Evolutionary conservation across 1,140 invertebrate genomes (phyloP).

Genomic region (Eulimnadia texana): DNA sequence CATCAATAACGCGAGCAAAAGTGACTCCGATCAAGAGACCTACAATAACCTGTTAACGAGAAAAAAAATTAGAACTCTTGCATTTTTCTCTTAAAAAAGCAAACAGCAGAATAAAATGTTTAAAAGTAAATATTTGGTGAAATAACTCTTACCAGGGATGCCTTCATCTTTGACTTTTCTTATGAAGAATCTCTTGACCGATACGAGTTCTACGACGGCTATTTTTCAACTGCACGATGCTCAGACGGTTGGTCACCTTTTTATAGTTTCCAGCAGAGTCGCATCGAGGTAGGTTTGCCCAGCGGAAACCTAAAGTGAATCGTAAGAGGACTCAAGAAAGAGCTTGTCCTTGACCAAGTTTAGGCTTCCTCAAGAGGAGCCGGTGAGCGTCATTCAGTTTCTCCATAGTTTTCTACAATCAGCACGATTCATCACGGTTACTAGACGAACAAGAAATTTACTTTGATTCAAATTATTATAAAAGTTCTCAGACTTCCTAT

Average conservation of each 20-base stretch:
- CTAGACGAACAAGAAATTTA: too few relatives aligned
- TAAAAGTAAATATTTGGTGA: not conserved
- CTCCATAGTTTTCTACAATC: not conserved
- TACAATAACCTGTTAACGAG: not conserved
- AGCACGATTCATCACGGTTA: not conserved
- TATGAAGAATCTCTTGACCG: too few relatives aligned
- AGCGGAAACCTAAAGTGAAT: not conserved
- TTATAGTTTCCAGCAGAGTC: not conserved
- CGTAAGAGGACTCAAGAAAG: not conserved
- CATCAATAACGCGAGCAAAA: not conserved
- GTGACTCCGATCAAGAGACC: not conserved
- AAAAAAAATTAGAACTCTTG: too few relatives aligned
- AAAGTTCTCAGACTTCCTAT: too few relatives aligned
- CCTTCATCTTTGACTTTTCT: not conserved
- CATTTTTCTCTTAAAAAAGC: too few relatives aligned
- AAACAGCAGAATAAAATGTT: not conserved
- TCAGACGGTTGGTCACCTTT: not conserved
- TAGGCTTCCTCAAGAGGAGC: not conserved
- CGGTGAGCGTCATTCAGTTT: not conserved
- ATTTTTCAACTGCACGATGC: not conserved
- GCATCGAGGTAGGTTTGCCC: not conserved
- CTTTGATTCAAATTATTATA: too few relatives aligned
- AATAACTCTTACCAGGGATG: not conserved
- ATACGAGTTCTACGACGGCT: not conserved
- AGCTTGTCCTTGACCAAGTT: not conserved